Evolutionary conservation across 1,140 invertebrate species (phyloP), one percentile per base, ranked within the genome.

Genomic region (Ganaspis sp.): DNA sequence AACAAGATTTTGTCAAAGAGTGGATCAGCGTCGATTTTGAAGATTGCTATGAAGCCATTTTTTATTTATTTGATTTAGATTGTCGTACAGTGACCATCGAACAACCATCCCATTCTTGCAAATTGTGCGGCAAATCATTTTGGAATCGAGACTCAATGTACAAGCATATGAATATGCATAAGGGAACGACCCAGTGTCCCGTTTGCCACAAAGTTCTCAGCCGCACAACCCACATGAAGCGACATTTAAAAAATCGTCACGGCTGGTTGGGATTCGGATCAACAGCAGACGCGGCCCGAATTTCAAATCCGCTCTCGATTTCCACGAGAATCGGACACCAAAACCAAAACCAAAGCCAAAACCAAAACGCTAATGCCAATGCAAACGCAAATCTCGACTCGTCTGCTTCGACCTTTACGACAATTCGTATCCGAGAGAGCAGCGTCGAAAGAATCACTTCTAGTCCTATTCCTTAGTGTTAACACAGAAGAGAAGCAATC

Each of bases 91-190:
- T 91, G 89, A 86, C 91, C 89, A 89, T 91, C 89, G 90, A 91
- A 87, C 90, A 91, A 84, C 90, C 90, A 82, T 91, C 90, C 84
- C 90, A 91, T 86, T 88, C 90, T 82, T 92, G 91, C 90, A 92
- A 90, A 90, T 89, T 92, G 83, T 92, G 91, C 86, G 91, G 91
- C 89, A 92, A 92, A 90, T 87, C 90, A 72, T 91, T 91, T 89
- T 91, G 90, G 90, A 91, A 91, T 85, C 90, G 91, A 75, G 90
- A 91, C 87, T 91, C 90, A 81, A 90, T 92, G 88, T 92, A 92
- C 87, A 92, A 92, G 84, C 92, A 92, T 88, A 92, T 91, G 88
- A 92, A 92, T 82, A 91, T 92, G 87, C 92, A 92, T 85, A 91
- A 90, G 77, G 92, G 92, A 54, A 92, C 90, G 64, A 92, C 92